Percentiles rank a stretch among this genome's conserved stretches.
phyloP scores from a whole-genome alignment of 1,140 invertebrate genomes.

The Luehdorfia chinensis region DNA sequence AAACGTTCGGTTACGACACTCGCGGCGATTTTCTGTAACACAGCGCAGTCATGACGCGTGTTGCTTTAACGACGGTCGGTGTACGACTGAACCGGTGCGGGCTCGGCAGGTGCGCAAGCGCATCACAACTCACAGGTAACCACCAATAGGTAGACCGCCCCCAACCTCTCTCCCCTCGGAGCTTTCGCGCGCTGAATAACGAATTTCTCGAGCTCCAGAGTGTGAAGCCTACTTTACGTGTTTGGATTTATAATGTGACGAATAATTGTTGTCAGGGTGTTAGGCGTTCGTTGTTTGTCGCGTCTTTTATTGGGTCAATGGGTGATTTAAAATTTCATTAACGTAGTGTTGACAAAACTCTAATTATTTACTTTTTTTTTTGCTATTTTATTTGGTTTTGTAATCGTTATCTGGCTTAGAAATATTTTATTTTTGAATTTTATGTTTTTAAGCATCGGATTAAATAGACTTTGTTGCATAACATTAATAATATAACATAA shows the following conservation, averaged over 20 bases:
- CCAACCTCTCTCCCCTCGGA: slow-evolving; percentile 24
- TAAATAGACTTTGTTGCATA: too few species aligned
- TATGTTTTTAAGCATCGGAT: too few species aligned
- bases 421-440: too few species aligned
- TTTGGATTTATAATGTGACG: slow-evolving; percentile 32
- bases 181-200: slow-evolving; percentile 59
- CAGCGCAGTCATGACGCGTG: slow-evolving; percentile 43
- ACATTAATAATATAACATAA: too few species aligned
- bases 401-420: too few species aligned
- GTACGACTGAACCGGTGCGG: slow-evolving; percentile 38
- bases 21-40: slow-evolving; percentile 37
- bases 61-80: slow-evolving; percentile 23
- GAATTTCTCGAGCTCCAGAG: slow-evolving; percentile 43
- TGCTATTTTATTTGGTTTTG: too few species aligned
- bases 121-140: slow-evolving; percentile 39
- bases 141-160: slow-evolving; percentile 18
- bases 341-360: too few species aligned
- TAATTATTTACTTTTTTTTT: too few species aligned
- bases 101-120: slow-evolving; percentile 39
- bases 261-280: too few species aligned
- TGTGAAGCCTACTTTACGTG: slow-evolving; percentile 38
- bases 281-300: too few species aligned
- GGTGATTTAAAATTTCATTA: too few species aligned
- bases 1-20: slow-evolving; percentile 41
- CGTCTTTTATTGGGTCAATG: too few species aligned